Evolutionary conservation across 2,797 vertebrate genomes (phyloP).

Genomic region (Rhabdophis nuchalis): DNA sequence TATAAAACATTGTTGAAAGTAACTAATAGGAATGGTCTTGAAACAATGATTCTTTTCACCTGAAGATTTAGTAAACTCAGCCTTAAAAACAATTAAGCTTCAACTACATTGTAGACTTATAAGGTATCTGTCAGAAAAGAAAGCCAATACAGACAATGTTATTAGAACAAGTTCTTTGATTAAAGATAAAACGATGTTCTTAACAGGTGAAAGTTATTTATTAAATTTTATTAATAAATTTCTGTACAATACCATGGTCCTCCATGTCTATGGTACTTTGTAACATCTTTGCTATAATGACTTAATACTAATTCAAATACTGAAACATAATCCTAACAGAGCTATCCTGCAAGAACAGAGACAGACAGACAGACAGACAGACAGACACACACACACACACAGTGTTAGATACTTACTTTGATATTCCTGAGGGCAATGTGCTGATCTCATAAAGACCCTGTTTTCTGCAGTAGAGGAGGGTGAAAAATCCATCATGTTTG

Average conservation of each 20-base stretch:
- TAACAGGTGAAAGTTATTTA: background rate
- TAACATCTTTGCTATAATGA: background rate
- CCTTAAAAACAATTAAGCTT: background rate
- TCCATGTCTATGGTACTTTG: background rate
- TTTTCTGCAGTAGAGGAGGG: constrained; percentile 54
- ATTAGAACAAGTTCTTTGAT: background rate
- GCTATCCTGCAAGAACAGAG: background rate
- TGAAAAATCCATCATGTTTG: background rate
- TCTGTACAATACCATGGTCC: background rate
- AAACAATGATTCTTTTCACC: background rate
- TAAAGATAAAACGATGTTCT: background rate
- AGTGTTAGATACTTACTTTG: constrained; percentile 62
- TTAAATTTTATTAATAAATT: background rate
- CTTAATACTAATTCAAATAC: background rate
- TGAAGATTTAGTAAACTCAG: background rate
- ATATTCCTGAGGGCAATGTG: constrained; percentile 64
- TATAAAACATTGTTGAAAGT: background rate
- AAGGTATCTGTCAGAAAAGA: background rate
- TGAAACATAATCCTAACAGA: fast-evolving
- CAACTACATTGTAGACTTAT: background rate
- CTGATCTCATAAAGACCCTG: constrained; percentile 74
- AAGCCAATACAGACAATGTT: background rate
- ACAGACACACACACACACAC: background rate
- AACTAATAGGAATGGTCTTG: background rate
- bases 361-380: background rate